Evolutionary conservation across 2,888 invertebrate genomes (phyloP).

Genomic region (Venustoraphidia nigricollis): DNA sequence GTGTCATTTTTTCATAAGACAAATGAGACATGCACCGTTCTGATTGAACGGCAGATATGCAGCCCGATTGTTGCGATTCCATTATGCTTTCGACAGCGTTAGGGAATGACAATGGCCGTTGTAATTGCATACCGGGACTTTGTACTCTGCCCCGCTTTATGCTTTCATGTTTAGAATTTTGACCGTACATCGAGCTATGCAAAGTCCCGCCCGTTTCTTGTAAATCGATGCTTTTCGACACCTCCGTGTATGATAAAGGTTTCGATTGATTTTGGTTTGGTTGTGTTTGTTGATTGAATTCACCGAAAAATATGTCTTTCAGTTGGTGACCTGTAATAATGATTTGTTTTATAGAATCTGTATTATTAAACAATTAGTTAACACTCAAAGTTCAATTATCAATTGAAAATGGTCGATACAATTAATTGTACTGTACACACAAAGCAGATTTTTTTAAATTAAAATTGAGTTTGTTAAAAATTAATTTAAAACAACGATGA

Average conservation of each 20-base stretch:
- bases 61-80: conserved; percentile 21
- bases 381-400: too few species aligned
- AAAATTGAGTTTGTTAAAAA: too few species aligned
- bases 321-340: too few species aligned
- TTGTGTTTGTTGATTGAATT: too few species aligned
- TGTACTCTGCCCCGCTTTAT: conserved; percentile 10
- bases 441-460: too few species aligned
- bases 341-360: too few species aligned
- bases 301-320: too few species aligned
- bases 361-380: too few species aligned
- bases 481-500: too few species aligned
- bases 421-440: too few species aligned
- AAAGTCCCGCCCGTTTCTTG: neutral
- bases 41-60: conserved; percentile 17
- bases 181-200: conserved; percentile 8
- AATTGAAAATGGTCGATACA: too few species aligned
- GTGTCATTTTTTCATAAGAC: conserved; percentile 17
- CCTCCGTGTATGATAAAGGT: neutral
- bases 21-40: conserved; percentile 11
- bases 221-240: conserved; percentile 1
- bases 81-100: conserved; percentile 11
- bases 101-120: conserved; percentile 8
- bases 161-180: conserved; percentile 7
- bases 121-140: conserved; percentile 13
- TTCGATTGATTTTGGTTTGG: too few species aligned